Evolutionary conservation across 2,113 vertebrate genomes (phyloP).

Genomic region (Saimiri boliviensis): DNA sequence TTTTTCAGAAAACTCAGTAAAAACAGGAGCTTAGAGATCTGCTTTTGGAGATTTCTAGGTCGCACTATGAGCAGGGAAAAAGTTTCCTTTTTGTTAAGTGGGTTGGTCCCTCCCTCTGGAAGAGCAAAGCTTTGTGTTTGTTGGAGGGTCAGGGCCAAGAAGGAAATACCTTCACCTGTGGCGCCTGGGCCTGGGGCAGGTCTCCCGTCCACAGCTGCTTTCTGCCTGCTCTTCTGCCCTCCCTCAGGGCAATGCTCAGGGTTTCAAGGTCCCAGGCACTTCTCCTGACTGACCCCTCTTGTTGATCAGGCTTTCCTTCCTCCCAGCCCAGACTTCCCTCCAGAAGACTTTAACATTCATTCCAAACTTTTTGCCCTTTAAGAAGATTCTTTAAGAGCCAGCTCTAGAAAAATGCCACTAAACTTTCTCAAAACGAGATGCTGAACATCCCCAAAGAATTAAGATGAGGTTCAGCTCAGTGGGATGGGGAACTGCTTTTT

Average conservation of each 20-base stretch:
- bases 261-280: background rate
- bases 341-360: background rate
- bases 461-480: background rate
- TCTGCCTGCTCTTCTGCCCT: background rate
- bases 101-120: background rate
- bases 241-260: background rate
- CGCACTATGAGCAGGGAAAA: background rate
- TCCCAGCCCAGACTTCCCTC: background rate
- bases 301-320: background rate
- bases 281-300: background rate
- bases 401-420: background rate
- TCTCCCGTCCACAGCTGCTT: background rate
- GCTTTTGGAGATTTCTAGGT: background rate
- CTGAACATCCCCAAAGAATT: background rate
- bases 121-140: background rate
- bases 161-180: background rate
- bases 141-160: background rate
- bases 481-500: background rate
- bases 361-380: constrained; percentile 28
- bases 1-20: background rate
- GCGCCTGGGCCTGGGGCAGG: background rate
- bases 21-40: background rate
- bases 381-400: background rate
- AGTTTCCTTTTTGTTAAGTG: background rate
- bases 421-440: background rate